These are phyloP conservation scores for Apeltes quadracus DNA, from an alignment of 2,113 vertebrate genomes.

Conservation along the genomic window DNA sequence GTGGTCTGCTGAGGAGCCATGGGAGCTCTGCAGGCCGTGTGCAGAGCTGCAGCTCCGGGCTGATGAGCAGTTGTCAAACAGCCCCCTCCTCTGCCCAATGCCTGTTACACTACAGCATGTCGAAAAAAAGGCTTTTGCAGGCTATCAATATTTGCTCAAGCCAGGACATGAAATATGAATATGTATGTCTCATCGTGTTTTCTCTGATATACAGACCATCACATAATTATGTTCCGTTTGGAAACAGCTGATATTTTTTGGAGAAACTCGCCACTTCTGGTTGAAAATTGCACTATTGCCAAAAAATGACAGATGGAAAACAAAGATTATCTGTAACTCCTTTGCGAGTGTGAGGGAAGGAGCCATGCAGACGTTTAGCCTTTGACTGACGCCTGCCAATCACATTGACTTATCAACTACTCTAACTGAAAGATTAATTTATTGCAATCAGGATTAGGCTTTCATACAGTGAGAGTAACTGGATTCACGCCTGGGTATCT, in stretches of 20 bases:
- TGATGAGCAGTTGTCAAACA: constrained; percentile 67
- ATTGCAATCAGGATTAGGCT: neutral
- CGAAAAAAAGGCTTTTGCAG: constrained; percentile 42
- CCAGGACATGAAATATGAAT: constrained; percentile 59
- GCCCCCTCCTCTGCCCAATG: constrained; percentile 71
- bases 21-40: constrained; percentile 55
- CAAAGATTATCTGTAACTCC: constrained; percentile 25
- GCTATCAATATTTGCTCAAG: constrained; percentile 65
- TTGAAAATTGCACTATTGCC: too few relatives aligned
- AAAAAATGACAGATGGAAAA: constrained; percentile 21
- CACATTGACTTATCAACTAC: neutral
- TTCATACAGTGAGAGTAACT: constrained; percentile 10
- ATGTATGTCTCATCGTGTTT: constrained; percentile 57
- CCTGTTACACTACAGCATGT: constrained; percentile 51
- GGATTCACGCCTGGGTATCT: constrained; percentile 6
- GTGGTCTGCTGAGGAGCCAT: constrained; percentile 57
- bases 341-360: constrained; percentile 36
- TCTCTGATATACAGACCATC: constrained; percentile 43
- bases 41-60: constrained; percentile 40
- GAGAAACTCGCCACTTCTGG: constrained; percentile 37
- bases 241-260: constrained; percentile 49
- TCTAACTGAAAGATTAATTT: constrained; percentile 25
- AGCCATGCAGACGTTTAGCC: constrained; percentile 20
- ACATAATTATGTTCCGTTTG: constrained; percentile 54
- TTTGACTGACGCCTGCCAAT: constrained; percentile 29